A percentile compares a stretch with the other conserved stretches of the same genome.
These are phyloP conservation scores for Styela clava DNA, from an alignment of 23 tunicate genomes.

Conservation along the genomic window DNA sequence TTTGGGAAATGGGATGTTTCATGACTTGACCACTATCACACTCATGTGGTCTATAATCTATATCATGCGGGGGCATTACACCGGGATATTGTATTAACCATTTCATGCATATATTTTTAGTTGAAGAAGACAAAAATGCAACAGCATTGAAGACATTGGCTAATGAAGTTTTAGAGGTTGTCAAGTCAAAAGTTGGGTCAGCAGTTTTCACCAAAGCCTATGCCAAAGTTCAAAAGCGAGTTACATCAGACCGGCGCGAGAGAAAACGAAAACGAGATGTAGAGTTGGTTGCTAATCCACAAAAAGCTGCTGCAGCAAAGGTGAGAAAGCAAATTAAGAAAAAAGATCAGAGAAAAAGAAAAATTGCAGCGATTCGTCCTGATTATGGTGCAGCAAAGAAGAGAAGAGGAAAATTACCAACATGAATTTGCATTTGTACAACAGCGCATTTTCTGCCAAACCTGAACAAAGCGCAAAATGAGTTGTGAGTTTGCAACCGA, in stretches of 20 bases:
- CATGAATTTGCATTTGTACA: no score
- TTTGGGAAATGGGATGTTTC: no score
- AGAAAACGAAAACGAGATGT: conserved; percentile 52
- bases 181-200: conserved; percentile 41
- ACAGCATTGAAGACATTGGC: conserved; percentile 38
- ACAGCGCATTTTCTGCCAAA: no score
- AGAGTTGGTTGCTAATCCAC: conserved; percentile 51
- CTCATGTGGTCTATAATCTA: no score
- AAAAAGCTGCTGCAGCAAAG: conserved; percentile 51
- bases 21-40: no score
- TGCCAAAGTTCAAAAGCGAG: conserved; percentile 29
- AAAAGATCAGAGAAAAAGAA: conserved; percentile 47
- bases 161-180: conserved; percentile 57
- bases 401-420: not conserved
- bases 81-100: no score
- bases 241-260: conserved; percentile 27
- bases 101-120: no score
- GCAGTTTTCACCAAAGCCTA: conserved; percentile 39
- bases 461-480: no score
- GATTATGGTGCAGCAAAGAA: conserved; percentile 37
- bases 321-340: conserved; percentile 36
- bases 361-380: conserved; percentile 46
- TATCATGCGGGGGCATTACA: no score
- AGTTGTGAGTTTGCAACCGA: no score
- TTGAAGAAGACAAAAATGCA: conserved; percentile 35